Percentiles rank a stretch among this genome's conserved stretches.
phyloP scores from a whole-genome alignment of 2,797 vertebrate genomes.

The Cephalopachus bancanus region DNA sequence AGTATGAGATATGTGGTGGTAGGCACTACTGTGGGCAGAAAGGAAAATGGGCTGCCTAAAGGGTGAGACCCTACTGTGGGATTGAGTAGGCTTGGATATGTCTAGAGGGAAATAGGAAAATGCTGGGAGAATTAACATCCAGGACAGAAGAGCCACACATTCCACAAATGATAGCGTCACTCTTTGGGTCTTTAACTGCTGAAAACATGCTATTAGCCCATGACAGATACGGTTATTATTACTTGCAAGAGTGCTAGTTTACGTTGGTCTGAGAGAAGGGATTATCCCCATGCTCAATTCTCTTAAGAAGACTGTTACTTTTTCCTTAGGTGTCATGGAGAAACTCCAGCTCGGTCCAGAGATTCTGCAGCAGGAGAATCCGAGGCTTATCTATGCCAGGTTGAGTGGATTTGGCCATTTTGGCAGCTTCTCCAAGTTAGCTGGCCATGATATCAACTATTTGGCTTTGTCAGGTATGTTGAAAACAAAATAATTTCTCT shows the following conservation, averaged over 20 bases:
- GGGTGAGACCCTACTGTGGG: no score
- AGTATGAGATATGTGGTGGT: background rate
- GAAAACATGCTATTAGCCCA: background rate
- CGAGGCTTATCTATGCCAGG: conserved; percentile 95
- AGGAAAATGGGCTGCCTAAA: background rate
- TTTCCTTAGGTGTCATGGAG: conserved; percentile 94
- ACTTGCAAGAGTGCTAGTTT: background rate
- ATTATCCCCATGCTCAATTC: background rate
- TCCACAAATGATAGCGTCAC: background rate
- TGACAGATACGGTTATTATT: background rate
- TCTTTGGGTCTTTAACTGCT: background rate
- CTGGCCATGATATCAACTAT: conserved; percentile 98
- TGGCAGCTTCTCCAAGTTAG: conserved; percentile 90
- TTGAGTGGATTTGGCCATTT: conserved; percentile 96
- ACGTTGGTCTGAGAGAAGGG: background rate
- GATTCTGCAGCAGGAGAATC: conserved; percentile 92
- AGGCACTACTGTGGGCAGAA: background rate
- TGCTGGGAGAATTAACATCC: background rate
- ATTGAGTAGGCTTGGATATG: background rate
- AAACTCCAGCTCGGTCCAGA: conserved; percentile 95
- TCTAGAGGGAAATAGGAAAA: background rate
- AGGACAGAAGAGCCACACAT: background rate
- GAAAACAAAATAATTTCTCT: conserved; percentile 24
- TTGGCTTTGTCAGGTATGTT: conserved; percentile 94
- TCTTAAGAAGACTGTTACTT: conserved; percentile 32